Conservation (phyloP, 2,113 vertebrate genomes). For the Scophthalmus maximus region DNA sequence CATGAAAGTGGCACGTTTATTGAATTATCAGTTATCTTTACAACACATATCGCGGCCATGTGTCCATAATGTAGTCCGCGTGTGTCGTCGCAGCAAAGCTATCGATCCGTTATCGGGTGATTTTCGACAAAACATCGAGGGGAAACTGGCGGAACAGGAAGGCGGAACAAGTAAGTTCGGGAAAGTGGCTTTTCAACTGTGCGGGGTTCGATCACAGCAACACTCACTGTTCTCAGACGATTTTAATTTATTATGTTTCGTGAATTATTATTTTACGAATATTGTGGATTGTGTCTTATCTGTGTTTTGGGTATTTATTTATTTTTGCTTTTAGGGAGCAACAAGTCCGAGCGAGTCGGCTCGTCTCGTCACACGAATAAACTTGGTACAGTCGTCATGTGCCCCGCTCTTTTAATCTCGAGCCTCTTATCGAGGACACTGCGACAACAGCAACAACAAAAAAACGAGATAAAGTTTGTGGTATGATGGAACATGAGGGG, state of each 20-base stretch:
- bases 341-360: slow-evolving; percentile 71
- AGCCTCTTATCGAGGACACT: slow-evolving; percentile 36
- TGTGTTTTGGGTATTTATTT: neutral
- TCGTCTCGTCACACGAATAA: slow-evolving; percentile 56
- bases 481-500: accelerated
- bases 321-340: slow-evolving; percentile 51
- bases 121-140: slow-evolving; percentile 44
- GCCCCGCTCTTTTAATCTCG: slow-evolving; percentile 67
- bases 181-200: slow-evolving; percentile 76
- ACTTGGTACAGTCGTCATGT: slow-evolving; percentile 71
- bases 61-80: slow-evolving; percentile 60
- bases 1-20: slow-evolving; percentile 67
- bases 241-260: too few species aligned
- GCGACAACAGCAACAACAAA: too few species aligned
- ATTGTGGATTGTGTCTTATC: neutral
- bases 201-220: slow-evolving; percentile 51
- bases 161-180: slow-evolving; percentile 85
- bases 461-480: slow-evolving; percentile 5
- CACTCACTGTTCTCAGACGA: neutral
- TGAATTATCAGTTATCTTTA: slow-evolving; percentile 32
- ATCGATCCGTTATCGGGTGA: slow-evolving; percentile 4
- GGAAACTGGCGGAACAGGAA: slow-evolving; percentile 76
- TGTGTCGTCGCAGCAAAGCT: slow-evolving; percentile 20
- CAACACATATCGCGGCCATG: slow-evolving; percentile 14
- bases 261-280: too few species aligned